Evolutionary conservation across 1,140 invertebrate species (phyloP).

Genomic region (Drosophila micromelanica): DNA sequence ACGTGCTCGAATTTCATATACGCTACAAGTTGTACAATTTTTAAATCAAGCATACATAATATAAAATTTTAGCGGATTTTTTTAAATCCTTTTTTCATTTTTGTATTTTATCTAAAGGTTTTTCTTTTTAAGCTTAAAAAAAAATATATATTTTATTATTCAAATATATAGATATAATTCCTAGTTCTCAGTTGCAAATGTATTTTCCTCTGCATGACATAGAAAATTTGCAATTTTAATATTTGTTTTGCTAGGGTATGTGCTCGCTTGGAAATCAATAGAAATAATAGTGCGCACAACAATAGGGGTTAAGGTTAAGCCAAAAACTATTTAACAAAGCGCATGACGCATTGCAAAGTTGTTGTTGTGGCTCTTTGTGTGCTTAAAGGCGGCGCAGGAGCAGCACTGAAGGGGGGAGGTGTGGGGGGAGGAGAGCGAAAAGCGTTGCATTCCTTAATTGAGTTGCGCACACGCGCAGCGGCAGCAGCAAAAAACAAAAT

Average conservation of each 20-base stretch:
- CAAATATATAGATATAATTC: no score
- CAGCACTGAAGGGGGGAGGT: neutral
- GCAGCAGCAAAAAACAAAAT: constrained; percentile 23
- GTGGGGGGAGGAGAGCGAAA: neutral
- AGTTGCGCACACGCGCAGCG: constrained; percentile 70
- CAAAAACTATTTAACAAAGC: constrained; percentile 47
- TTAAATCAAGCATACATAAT: no score
- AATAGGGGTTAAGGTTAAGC: constrained; percentile 23
- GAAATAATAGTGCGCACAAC: constrained; percentile 5
- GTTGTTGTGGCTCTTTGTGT: constrained; percentile 20
- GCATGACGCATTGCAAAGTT: constrained; percentile 49
- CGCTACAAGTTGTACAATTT: neutral
- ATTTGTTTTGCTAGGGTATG: constrained; percentile 4
- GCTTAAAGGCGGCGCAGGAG: neutral
- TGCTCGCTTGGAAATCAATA: neutral
- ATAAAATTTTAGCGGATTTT: no score
- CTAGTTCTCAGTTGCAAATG: no score
- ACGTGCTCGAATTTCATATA: neutral
- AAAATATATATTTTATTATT: no score
- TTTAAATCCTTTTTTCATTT: no score
- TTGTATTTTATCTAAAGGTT: no score
- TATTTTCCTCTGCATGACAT: no score
- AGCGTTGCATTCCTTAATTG: constrained; percentile 72
- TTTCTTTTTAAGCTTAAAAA: no score
- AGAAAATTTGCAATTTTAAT: no score